These are phyloP conservation scores for Syngnathus typhle DNA, from an alignment of 2,113 vertebrate genomes.

Conservation along the genomic window DNA sequence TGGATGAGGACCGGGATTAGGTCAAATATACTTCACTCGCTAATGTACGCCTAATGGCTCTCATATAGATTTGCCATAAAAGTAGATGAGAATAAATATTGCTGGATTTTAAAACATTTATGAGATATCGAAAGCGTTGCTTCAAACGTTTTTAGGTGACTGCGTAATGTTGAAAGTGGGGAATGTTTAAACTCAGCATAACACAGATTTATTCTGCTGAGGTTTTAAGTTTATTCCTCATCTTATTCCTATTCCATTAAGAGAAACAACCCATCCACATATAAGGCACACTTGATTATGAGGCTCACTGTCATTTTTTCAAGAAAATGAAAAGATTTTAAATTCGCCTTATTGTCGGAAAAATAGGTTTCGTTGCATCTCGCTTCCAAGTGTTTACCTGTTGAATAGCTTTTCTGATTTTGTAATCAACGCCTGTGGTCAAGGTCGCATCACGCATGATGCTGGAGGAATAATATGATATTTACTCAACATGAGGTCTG, in stretches of 20 bases:
- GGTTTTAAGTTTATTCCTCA: slow-evolving; percentile 20
- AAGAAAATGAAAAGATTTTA: no score
- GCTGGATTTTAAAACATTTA: slow-evolving; percentile 66
- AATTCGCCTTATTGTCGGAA: no score
- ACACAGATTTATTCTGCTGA: slow-evolving; percentile 12
- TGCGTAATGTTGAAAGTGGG: slow-evolving; percentile 25
- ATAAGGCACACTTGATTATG: no score
- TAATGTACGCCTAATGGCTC: slow-evolving; percentile 70
- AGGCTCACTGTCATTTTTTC: no score
- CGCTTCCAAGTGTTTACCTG: background rate
- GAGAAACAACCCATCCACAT: no score
- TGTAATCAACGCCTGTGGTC: slow-evolving; percentile 13
- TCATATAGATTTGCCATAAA: slow-evolving; percentile 68
- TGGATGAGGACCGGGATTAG: slow-evolving; percentile 56
- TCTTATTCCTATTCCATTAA: slow-evolving; percentile 1
- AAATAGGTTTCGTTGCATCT: background rate
- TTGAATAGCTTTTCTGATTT: slow-evolving; percentile 12
- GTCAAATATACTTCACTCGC: slow-evolving; percentile 63
- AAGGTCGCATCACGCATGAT: background rate
- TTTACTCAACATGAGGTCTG: slow-evolving; percentile 20
- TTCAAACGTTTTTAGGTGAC: slow-evolving; percentile 37
- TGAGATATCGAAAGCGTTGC: slow-evolving; percentile 60
- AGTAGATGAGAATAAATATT: slow-evolving; percentile 62
- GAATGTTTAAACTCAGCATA: slow-evolving; percentile 45
- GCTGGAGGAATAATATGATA: slow-evolving; percentile 15